Conservation (phyloP, 2,797 vertebrate species). For the Spheniscus humboldti region DNA sequence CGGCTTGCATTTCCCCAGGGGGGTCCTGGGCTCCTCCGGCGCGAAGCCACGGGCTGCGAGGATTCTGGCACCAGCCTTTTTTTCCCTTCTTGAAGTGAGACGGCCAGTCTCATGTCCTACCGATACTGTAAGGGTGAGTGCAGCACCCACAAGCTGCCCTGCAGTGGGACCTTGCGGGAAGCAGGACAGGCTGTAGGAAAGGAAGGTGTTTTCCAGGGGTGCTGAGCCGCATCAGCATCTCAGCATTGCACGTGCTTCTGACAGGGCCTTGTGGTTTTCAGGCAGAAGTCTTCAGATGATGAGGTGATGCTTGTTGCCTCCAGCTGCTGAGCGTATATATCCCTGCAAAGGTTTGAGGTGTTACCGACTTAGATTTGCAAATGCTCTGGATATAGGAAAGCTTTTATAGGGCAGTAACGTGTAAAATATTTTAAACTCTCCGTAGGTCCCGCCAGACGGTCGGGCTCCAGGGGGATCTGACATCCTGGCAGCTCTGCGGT, state of each 20-base stretch:
- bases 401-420: neutral
- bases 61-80: neutral
- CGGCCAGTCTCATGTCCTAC: neutral
- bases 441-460: neutral
- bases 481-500: neutral
- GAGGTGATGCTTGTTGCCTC: neutral
- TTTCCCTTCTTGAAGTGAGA: neutral
- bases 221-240: neutral
- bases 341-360: neutral
- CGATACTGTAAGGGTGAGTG: accelerated
- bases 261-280: accelerated
- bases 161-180: accelerated
- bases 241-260: accelerated
- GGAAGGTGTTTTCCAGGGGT: neutral
- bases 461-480: neutral
- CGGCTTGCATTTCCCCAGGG: neutral
- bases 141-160: neutral
- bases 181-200: accelerated
- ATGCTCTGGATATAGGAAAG: neutral
- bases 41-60: accelerated
- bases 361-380: neutral
- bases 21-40: neutral
- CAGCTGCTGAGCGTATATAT: neutral
- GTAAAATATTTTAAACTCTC: neutral
- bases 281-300: neutral